Conservation (phyloP, 1,140 invertebrate species). For the Lordiphosa stackelbergi region DNA sequence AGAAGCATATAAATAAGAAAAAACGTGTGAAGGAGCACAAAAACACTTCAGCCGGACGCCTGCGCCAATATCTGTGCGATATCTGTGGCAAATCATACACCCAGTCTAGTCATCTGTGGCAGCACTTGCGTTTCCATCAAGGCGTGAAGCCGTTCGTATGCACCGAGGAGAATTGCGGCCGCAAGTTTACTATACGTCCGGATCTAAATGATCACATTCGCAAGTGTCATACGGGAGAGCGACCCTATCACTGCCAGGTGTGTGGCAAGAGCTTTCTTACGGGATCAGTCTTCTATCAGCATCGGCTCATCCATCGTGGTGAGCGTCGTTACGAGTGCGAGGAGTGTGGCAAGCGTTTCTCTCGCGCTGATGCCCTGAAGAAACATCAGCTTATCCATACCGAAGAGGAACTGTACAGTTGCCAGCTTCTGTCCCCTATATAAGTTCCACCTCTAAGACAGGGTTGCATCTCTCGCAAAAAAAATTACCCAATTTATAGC, state of each 20-base stretch:
- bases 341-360: slow-evolving; percentile 81
- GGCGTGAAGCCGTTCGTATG: slow-evolving; percentile 81
- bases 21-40: slow-evolving; percentile 63
- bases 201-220: slow-evolving; percentile 84
- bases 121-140: slow-evolving; percentile 81
- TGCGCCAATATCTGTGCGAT: slow-evolving; percentile 80
- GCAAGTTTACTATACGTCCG: slow-evolving; percentile 82
- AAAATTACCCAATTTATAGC: too few relatives aligned
- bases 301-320: slow-evolving; percentile 87
- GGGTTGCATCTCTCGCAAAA: too few relatives aligned
- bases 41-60: slow-evolving; percentile 18
- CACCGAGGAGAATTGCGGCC: slow-evolving; percentile 80
- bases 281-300: slow-evolving; percentile 85
- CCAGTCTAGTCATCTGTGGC: slow-evolving; percentile 81
- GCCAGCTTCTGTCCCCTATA: slow-evolving; percentile 50
- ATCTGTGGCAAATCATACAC: slow-evolving; percentile 81
- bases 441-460: too few relatives aligned
- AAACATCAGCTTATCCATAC: slow-evolving; percentile 84
- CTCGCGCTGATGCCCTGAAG: slow-evolving; percentile 80
- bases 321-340: slow-evolving; percentile 88
- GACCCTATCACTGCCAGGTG: slow-evolving; percentile 84
- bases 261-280: slow-evolving; percentile 86
- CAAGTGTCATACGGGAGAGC: slow-evolving; percentile 82
- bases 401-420: slow-evolving; percentile 84
- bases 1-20: slow-evolving; percentile 68